These are phyloP conservation scores for Ophioninae sp. DNA, from an alignment of 2,888 invertebrate species.

Conservation along the genomic window DNA sequence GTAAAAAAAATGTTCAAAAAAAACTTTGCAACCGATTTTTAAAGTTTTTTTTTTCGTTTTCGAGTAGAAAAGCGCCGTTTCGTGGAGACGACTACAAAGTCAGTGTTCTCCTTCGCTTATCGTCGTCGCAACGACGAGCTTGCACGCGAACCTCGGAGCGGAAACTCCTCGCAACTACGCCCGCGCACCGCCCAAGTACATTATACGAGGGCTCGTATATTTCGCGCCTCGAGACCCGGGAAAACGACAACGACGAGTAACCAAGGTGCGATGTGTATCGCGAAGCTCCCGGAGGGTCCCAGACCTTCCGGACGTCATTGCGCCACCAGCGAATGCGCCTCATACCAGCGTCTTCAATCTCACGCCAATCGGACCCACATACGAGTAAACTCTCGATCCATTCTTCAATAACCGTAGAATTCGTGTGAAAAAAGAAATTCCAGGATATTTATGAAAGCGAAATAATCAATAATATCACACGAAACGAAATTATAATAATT, in stretches of 20 bases:
- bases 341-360: conserved; percentile 3
- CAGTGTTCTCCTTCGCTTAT: conserved; percentile 22
- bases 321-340: neutral
- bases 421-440: too few species aligned
- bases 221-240: conserved; percentile 26
- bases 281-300: conserved; percentile 34
- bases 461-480: too few species aligned
- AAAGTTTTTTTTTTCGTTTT: too few species aligned
- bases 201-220: conserved; percentile 53
- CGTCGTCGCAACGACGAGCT: conserved; percentile 41
- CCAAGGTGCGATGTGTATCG: conserved; percentile 42
- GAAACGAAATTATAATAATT: too few species aligned
- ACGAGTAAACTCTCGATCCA: neutral
- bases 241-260: conserved; percentile 44
- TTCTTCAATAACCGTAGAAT: neutral
- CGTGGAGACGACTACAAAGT: conserved; percentile 12
- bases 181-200: conserved; percentile 11
- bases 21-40: too few species aligned
- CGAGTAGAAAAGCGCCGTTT: conserved; percentile 11
- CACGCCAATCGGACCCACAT: neutral
- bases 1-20: too few species aligned
- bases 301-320: conserved; percentile 46
- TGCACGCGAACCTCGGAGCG: conserved; percentile 50
- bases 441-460: too few species aligned
- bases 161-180: conserved; percentile 22